Conservation (phyloP, 2,888 invertebrate species). For the Pachliopta kotzebuea region DNA sequence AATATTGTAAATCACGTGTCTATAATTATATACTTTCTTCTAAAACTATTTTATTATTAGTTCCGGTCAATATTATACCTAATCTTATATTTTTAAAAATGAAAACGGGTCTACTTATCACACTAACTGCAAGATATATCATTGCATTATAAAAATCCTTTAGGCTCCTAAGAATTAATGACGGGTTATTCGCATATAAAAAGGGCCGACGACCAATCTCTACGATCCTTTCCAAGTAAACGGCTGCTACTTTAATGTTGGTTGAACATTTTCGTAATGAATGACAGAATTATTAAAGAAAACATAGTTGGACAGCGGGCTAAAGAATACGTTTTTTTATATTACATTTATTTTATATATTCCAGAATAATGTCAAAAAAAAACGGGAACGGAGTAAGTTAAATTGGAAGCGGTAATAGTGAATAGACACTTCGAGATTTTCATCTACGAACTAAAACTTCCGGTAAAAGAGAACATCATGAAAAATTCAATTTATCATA, state of each 20-base stretch:
- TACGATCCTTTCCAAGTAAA: slow-evolving; percentile 18
- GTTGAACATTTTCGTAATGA: slow-evolving; percentile 2
- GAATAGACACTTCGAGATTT: no score
- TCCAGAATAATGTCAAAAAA: no score
- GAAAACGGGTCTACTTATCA: slow-evolving; percentile 1
- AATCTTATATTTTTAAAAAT: not conserved
- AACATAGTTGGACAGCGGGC: not conserved
- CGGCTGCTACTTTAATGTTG: slow-evolving; percentile 6
- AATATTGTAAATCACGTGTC: no score
- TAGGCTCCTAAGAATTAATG: slow-evolving; percentile 16
- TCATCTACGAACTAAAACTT: no score
- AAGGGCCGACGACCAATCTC: slow-evolving; percentile 18
- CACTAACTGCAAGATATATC: slow-evolving; percentile 1
- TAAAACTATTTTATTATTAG: not conserved
- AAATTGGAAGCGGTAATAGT: no score
- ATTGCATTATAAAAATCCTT: slow-evolving; percentile 18
- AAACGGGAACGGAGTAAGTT: no score
- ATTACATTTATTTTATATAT: not conserved
- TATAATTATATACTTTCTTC: no score
- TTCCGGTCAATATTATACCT: not conserved
- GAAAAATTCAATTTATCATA: no score
- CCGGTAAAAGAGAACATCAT: no score
- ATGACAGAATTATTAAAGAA: slow-evolving; percentile 18
- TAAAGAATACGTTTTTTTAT: not conserved
- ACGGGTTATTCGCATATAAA: slow-evolving; percentile 12